Base-by-base conservation (phyloP, 2,888 invertebrate species). In the Rhagophthalmus giganteus region DNA sequence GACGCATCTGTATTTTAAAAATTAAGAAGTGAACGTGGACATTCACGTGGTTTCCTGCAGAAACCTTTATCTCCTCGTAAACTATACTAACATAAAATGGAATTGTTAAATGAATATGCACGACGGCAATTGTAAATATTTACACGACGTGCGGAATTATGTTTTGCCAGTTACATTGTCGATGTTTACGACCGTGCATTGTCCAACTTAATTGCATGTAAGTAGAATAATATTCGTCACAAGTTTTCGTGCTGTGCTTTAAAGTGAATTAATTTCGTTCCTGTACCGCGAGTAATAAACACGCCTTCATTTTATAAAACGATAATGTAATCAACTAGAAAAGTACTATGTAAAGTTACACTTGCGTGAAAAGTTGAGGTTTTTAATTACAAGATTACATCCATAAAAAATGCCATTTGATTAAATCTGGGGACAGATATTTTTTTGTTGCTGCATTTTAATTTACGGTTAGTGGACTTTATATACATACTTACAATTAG, bases 121-220 rank as follows among this genome's bases (percentile, higher is more conserved):
- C 32, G 11, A 9, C 33, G 2, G 33, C 8, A 33, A 33, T 33
- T 33, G 16, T 15, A 33, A 33, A 15, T 33, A 33, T 33, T 16
- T 16, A 16, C 15, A 14, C n/a, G 15, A n/a, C 33, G n/a, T 33
- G 13, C 16, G 3, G 10, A 16, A 15, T 33, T 31, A 6, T 31
- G 15, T 33, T 9, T 20, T 7, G 8, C 9, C 15, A n/a, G 3
- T 2, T 11, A n/a, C 33, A 15, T 16, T 16, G 9, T 33, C 15
- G 33, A 33, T 9, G 33, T 33, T 39, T 14, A 13, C 11, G 16
- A 32, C 12, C 44, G 27, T 28, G n/a, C 12, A 35, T 27, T 34
- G 44, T 34, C 35, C 13, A 26, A 27, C 9, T 44, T 44, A 44
- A 44, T 44, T 44, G 28, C 27, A 9, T 27, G 27, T 39, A 39